Conservation (phyloP, 2,113 vertebrate genomes). For the Ranitomeya imitator region DNA sequence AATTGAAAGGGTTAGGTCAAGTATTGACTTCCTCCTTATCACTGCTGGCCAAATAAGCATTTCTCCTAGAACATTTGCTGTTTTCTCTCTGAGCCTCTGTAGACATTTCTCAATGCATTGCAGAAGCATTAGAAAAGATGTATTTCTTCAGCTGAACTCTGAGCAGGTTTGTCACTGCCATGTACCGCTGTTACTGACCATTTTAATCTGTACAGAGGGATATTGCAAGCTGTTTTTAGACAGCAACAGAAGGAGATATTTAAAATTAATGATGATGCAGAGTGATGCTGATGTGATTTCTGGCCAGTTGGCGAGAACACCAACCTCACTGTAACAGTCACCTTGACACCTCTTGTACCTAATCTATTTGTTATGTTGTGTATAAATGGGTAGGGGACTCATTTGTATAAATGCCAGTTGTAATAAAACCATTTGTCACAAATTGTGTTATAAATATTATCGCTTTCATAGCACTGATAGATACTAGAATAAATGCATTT, state of each 20-base stretch:
- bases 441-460: conserved; percentile 37
- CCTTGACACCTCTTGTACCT: conserved; percentile 55
- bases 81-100: neutral
- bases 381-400: conserved; percentile 26
- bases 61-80: conserved; percentile 11
- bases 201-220: conserved; percentile 56
- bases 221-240: conserved; percentile 54
- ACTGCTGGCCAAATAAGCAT: neutral
- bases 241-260: conserved; percentile 58
- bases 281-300: conserved; percentile 39
- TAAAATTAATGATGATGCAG: conserved; percentile 57
- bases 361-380: conserved; percentile 46
- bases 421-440: conserved; percentile 30
- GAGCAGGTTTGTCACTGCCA: conserved; percentile 45
- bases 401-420: conserved; percentile 23
- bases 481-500: neutral
- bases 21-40: neutral
- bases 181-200: conserved; percentile 49
- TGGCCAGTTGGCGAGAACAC: conserved; percentile 49
- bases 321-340: conserved; percentile 47
- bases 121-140: conserved; percentile 32
- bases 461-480: conserved; percentile 1
- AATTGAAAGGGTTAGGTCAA: neutral
- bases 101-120: conserved; percentile 18
- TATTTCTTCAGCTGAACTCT: conserved; percentile 41